A percentile compares a stretch with the other conserved stretches of the same genome.
These are phyloP conservation scores for Colistium nudipinnis DNA, from an alignment of 2,113 vertebrate species.

Conservation along the genomic window DNA sequence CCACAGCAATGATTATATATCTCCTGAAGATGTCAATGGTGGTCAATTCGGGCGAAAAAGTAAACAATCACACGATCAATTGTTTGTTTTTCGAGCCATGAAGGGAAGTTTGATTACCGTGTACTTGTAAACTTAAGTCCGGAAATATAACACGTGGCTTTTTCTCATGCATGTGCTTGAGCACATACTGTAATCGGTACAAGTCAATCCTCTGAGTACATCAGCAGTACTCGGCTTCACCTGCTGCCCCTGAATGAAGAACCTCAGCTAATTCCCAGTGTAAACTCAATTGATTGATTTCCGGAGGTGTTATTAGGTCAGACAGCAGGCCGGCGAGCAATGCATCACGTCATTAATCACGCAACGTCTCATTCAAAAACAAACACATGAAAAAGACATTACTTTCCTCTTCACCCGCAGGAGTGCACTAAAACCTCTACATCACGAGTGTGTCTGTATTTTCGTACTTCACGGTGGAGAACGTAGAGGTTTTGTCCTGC, in stretches of 20 bases:
- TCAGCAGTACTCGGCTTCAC: no score
- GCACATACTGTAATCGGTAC: no score
- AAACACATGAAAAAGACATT: not conserved
- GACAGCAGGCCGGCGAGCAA: constrained; percentile 2
- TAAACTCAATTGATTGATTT: constrained; percentile 24
- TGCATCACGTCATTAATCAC: constrained; percentile 13
- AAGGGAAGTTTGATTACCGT: no score
- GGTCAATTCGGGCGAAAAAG: no score
- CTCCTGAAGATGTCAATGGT: no score
- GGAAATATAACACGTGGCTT: no score
- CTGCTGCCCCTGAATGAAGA: not conserved
- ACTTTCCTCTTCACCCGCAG: not conserved
- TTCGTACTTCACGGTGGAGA: not conserved
- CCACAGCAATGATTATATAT: no score
- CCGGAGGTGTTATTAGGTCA: not conserved
- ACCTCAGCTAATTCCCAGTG: not conserved
- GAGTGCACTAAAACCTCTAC: not conserved
- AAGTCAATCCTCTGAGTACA: no score
- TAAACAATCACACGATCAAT: no score
- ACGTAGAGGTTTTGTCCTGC: not conserved
- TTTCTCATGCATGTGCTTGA: no score
- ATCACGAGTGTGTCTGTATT: constrained; percentile 15
- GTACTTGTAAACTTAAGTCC: no score
- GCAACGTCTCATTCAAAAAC: not conserved
- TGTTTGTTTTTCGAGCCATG: no score